phyloP scores from a whole-genome alignment of 92 coral and sea anemone genomes.

The Bergia sp. region DNA sequence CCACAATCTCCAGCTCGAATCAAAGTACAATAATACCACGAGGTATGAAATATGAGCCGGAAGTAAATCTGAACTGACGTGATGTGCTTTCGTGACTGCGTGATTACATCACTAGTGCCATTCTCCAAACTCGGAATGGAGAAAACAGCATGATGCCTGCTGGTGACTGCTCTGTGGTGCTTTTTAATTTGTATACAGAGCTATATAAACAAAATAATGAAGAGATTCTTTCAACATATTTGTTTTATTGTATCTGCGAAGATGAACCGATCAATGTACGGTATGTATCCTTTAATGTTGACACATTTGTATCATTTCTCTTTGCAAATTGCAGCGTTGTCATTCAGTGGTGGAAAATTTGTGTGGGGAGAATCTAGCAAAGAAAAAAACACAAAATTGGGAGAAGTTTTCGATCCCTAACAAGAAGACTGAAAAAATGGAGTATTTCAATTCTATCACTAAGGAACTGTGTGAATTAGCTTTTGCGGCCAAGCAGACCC shows the following conservation, averaged over 20 bases:
- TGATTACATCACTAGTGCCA: slow-evolving; percentile 14
- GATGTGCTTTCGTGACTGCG: neutral
- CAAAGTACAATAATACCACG: slow-evolving; percentile 20
- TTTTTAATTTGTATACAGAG: slow-evolving; percentile 4
- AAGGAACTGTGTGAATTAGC: slow-evolving; percentile 32
- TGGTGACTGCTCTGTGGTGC: slow-evolving; percentile 18
- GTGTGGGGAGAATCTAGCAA: slow-evolving; percentile 12
- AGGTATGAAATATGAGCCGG: slow-evolving; percentile 20
- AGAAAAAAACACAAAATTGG: slow-evolving; percentile 18
- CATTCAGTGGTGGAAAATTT: slow-evolving; percentile 41
- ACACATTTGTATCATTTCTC: slow-evolving; percentile 11
- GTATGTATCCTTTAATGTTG: slow-evolving; percentile 12
- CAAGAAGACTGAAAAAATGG: slow-evolving; percentile 31
- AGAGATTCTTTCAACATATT: neutral
- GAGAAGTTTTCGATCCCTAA: slow-evolving; percentile 39
- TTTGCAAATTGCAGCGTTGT: slow-evolving; percentile 22
- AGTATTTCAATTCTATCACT: slow-evolving; percentile 36
- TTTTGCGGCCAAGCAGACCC: slow-evolving; percentile 35
- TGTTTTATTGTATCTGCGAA: slow-evolving; percentile 4
- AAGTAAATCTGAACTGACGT: neutral
- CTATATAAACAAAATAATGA: neutral
- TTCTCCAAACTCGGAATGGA: slow-evolving; percentile 24
- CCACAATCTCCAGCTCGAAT: slow-evolving; percentile 9
- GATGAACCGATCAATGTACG: slow-evolving; percentile 8
- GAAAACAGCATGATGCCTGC: slow-evolving; percentile 13